Evolutionary conservation across 2,797 vertebrate genomes (phyloP), one percentile per base, ranked within the genome.

Genomic region (Xerus rutilus): DNA sequence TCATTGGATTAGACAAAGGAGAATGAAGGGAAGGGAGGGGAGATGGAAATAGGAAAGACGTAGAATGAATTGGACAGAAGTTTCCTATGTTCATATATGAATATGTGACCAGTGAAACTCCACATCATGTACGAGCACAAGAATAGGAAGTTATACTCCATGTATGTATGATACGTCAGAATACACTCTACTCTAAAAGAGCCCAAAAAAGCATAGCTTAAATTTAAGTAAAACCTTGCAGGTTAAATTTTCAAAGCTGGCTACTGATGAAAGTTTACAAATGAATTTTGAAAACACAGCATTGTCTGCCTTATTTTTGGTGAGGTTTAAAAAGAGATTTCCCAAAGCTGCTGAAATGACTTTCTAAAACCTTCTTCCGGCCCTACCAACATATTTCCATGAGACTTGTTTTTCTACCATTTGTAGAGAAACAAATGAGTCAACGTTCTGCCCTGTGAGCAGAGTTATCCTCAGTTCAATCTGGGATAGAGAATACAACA

Each of bases 371-470:
- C 39, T 72, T 21, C 8, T 81, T 82, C 62, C 18, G 47, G 5
- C n/a, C 43, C 30, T 67, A 3, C 12, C 6, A 18, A 47, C 14
- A 4, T 62, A 28, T 59, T 59, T 47, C 3, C 39, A 11, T 2
- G 5, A 62, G 5, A 13, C 21, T 35, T 9, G 39, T 35, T 70
- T 59, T 4, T 18, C 14, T 3, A 13, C 15, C 17, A 11, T 32
- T 25, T 45, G 13, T 12, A 28, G 49, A 79, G 39, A 39, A 39
- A 25, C 1, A 5, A 78, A 65, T 39, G 45, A 49, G 0, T 13
- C 52, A 52, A 49, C 45, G 32, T 9, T 0, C 1, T 18, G 17
- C 47, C 35, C 23, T 4, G 2, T 4, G 11, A 20, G 8, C 14
- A 28, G 73, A 23, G 7, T 20, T 28, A 5, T 59, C 76, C 10